A percentile compares a stretch with the other conserved stretches of the same genome.
Evolutionary conservation across 2,888 invertebrate species (phyloP).

Genomic region (Chydorus sphaericus): DNA sequence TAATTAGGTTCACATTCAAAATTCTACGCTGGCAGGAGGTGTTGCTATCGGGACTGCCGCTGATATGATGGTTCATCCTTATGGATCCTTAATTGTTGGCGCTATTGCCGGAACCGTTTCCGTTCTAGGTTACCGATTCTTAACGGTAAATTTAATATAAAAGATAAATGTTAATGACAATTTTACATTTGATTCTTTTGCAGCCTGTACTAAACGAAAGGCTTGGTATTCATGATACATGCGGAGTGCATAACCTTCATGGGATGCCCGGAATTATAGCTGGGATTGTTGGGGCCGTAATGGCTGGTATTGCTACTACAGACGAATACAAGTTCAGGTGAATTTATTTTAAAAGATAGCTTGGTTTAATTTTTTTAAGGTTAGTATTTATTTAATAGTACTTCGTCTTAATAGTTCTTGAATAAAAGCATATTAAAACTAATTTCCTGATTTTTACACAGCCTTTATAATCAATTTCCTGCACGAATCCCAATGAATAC

Average conservation of each 20-base stretch:
- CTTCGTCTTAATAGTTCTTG: no score
- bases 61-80: conserved; percentile 64
- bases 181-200: not conserved
- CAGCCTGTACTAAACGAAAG: conserved; percentile 44
- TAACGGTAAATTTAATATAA: conserved; percentile 31
- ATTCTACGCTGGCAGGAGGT: conserved; percentile 73
- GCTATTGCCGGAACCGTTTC: conserved; percentile 60
- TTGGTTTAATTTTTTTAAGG: not conserved
- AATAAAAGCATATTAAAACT: no score
- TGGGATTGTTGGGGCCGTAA: conserved; percentile 59
- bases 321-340: conserved; percentile 43
- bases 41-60: conserved; percentile 78
- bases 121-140: conserved; percentile 59
- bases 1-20: conserved; percentile 63
- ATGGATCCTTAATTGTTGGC: conserved; percentile 68
- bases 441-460: no score
- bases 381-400: conserved; percentile 13
- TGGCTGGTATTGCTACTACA: conserved; percentile 53
- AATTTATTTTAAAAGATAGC: not conserved
- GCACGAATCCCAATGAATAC: conserved; percentile 39
- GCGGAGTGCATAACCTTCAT: conserved; percentile 94
- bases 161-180: not conserved
- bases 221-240: conserved; percentile 61
- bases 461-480: conserved; percentile 38
- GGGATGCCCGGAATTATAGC: conserved; percentile 86